Base-by-base conservation (phyloP, 1,140 invertebrate genomes). In the Pissodes strobi region DNA sequence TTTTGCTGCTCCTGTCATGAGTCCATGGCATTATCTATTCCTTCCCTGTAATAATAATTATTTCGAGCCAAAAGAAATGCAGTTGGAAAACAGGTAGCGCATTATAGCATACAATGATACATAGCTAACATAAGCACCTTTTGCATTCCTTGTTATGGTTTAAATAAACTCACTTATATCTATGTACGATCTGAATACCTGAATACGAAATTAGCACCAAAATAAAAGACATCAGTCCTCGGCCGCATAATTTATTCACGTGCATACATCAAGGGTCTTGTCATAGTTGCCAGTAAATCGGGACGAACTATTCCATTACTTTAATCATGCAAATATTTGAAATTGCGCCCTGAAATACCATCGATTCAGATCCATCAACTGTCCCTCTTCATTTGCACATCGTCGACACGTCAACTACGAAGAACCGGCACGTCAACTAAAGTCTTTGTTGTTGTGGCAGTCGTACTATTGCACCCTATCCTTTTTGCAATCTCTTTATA, bases 311-410 rank as follows among this genome's bases (percentile, higher is more conserved):
- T 61, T 61, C 58, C 58, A 61, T 61, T 61, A 61, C 58, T 61
- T 61, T 61, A 61, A 61, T 51, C 58, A 51, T 49, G 58, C 58
- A 45, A 57, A 57, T 57, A 57, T 57, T 57, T 57, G 55, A 57
- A 57, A 45, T 43, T 25, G 38, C 41, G 17, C 55, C 55, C 38
- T 45, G 39, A 45, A 22, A 57, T 57, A 18, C 55, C 55, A 57
- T 39, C 52, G 37, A 34, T 13, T 55, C 30, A 13, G 21, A 55
- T 55, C 17, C 34, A 55, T 51, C 48, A 51, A 27, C 23, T 13
- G 48, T 4, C 22, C 48, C 12, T 51, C 48, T 27, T 51, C 48
- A 30, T 51, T 51, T 51, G 27, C 48, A 51, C 48, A 46, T 21
- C 45, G 48, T 12, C 38, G 38, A 15, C 38, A 41, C 38, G 38